Percentiles rank a stretch among this genome's conserved stretches.
These are phyloP conservation scores for Rotaria magnacalcarata DNA, from an alignment of 2,888 invertebrate genomes.

Conservation along the genomic window DNA sequence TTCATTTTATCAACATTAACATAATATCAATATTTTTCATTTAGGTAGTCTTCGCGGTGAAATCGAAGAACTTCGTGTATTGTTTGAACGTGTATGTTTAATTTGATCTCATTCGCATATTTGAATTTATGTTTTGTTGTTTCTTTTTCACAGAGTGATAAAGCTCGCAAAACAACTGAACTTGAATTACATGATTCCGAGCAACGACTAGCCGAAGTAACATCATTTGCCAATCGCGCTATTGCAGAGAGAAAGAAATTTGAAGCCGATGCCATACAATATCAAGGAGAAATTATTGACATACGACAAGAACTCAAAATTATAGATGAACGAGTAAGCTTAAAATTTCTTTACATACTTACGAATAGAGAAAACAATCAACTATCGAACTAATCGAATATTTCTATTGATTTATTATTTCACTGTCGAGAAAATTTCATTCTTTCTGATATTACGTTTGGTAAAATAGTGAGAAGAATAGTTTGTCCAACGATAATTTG, in stretches of 20 bases:
- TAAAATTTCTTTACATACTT: background rate
- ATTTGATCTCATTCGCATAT: background rate
- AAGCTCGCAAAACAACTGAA: slow-evolving; percentile 42
- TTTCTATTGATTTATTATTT: too few relatives aligned
- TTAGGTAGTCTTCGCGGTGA: background rate
- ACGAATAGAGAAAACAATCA: too few relatives aligned
- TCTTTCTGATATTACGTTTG: too few relatives aligned
- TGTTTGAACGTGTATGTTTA: background rate
- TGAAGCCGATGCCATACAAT: slow-evolving; percentile 40
- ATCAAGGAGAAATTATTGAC: slow-evolving; percentile 40
- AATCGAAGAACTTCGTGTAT: background rate
- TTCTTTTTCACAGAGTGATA: slow-evolving; percentile 33
- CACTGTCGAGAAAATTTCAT: too few relatives aligned
- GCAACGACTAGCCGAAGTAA: slow-evolving; percentile 33
- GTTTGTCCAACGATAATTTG: too few relatives aligned
- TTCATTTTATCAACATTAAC: background rate
- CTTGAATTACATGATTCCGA: slow-evolving; percentile 44
- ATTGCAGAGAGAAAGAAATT: slow-evolving; percentile 45
- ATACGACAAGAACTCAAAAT: slow-evolving; percentile 38
- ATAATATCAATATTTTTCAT: background rate
- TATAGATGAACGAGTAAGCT: slow-evolving; percentile 41
- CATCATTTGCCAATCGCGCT: slow-evolving; percentile 37
- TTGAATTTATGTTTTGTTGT: background rate
- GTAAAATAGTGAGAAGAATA: too few relatives aligned
- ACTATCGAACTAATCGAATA: too few relatives aligned